Percentiles rank a stretch among this genome's conserved stretches.
Conservation (phyloP, 92 coral and sea anemone genomes). For the Diadumene lineata region DNA sequence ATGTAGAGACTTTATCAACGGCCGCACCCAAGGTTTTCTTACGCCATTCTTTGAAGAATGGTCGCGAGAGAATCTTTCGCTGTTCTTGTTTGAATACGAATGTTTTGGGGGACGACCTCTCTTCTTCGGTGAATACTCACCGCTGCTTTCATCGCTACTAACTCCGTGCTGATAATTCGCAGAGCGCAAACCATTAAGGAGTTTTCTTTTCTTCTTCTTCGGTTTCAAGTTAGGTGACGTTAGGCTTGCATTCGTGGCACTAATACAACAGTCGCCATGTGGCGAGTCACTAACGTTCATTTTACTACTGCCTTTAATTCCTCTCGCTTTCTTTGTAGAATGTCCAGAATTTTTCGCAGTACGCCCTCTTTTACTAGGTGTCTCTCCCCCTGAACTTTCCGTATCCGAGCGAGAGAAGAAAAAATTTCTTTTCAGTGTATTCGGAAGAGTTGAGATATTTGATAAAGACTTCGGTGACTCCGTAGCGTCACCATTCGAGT, state of each 20-base stretch:
- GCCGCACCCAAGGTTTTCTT: conserved; percentile 97
- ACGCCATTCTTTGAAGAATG: conserved; percentile 83
- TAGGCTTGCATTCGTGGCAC: conserved; percentile 98
- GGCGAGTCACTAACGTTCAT: conserved; percentile 54
- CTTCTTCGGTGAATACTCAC: conserved; percentile 56
- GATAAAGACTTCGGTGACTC: conserved; percentile 12
- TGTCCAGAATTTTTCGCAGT: conserved; percentile 51
- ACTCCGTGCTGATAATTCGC: conserved; percentile 54
- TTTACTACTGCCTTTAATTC: conserved; percentile 8
- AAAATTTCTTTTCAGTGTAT: conserved; percentile 50
- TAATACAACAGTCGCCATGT: conserved; percentile 87
- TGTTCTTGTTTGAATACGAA: conserved; percentile 50
- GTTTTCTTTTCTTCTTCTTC: conserved; percentile 67
- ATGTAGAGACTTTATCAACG: conserved; percentile 74
- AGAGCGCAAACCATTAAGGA: conserved; percentile 70
- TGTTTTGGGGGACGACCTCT: conserved; percentile 85
- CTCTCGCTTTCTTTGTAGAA: conserved; percentile 26
- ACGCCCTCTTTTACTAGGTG: conserved; percentile 67
- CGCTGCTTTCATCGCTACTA: conserved; percentile 77
- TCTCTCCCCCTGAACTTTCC: conserved; percentile 47
- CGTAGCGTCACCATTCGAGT: conserved; percentile 4
- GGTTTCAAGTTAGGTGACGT: conserved; percentile 91
- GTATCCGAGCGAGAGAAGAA: conserved; percentile 47
- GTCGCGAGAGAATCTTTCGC: conserved; percentile 56
- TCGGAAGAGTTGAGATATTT: conserved; percentile 33